Base-by-base conservation (phyloP, 2,797 vertebrate genomes). In the Neopelma chrysocephalum region DNA sequence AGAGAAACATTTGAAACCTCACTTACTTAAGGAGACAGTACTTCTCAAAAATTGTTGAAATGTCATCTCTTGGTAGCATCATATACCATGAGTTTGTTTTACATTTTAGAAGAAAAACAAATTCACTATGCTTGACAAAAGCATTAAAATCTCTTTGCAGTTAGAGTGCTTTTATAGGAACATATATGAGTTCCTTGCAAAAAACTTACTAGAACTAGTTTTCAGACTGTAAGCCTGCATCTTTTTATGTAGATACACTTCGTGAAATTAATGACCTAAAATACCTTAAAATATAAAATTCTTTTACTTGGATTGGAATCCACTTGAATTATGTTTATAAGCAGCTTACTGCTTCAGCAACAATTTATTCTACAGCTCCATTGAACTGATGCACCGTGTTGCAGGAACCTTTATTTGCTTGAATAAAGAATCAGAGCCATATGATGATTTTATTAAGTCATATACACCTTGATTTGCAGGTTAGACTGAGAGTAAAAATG, bases 1-100 rank as follows among this genome's bases (percentile, higher is more conserved):
- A 79, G 62, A 95, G 47, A 92, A 92, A 61, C 32, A 48, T 69
- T 93, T 95, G 65, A 81, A 96, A 90, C 21, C 50, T n/a, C 36
- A 80, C 23, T 80, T 19, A 54, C 40, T 94, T 77, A 87, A 42
- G 58, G 23, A 62, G 23, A 31, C 13, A 29, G 8, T 60, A 26
- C 25, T 70, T 43, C 57, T 82, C 34, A 61, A 48, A 76, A 69
- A 43, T 25, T 10, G 4, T 72, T 93, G 16, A 90, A 94, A 79
- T 73, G 38, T 82, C 25, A 32, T 73, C 43, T 56, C 5, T 64
- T 93, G 53, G 11, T 78, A 93, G 66, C 15, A 51, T 78, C 25
- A 40, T 57, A 77, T 47, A 50, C 34, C 9, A n/a, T 57, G 54
- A 51, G 21, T 78, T 73, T 57, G 20, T 53, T 77, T 85, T 70